These are phyloP conservation scores for Sinohyriopsis cumingii DNA, from an alignment of 2,888 invertebrate genomes.

Conservation along the genomic window DNA sequence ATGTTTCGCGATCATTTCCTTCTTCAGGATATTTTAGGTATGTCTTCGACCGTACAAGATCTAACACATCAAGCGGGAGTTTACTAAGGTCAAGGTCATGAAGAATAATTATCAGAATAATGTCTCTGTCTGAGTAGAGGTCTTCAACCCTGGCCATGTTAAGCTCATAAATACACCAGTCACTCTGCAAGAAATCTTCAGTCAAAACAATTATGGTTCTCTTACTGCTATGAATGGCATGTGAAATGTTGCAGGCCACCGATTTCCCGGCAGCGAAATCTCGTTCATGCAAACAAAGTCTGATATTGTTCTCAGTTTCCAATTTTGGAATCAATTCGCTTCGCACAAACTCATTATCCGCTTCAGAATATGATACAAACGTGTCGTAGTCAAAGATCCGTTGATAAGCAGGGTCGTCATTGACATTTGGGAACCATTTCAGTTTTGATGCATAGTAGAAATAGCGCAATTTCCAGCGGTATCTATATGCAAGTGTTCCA, in stretches of 20 bases:
- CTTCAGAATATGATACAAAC: not conserved
- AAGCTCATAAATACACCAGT: constrained; percentile 7
- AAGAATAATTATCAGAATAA: too few species aligned
- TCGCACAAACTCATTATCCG: not conserved
- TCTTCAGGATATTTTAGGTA: too few species aligned
- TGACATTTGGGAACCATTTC: not conserved
- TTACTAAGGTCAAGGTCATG: too few species aligned
- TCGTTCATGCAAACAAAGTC: not conserved
- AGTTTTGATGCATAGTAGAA: not conserved
- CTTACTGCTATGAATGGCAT: constrained; percentile 2
- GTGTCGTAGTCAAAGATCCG: not conserved
- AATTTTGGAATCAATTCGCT: not conserved
- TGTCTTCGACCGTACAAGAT: too few species aligned
- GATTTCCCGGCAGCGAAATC: not conserved
- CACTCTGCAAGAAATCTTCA: not conserved
- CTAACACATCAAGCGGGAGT: too few species aligned
- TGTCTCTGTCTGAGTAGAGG: not conserved
- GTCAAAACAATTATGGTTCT: constrained; percentile 1
- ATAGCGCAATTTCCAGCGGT: constrained; percentile 5
- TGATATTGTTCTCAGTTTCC: not conserved
- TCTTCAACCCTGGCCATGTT: constrained; percentile 5
- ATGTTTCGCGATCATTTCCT: too few species aligned
- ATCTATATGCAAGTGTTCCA: not conserved
- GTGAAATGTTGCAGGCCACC: not conserved
- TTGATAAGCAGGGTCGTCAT: not conserved